Conservation (phyloP, 64 coral and sea anemone species). For the Montipora cactus region DNA sequence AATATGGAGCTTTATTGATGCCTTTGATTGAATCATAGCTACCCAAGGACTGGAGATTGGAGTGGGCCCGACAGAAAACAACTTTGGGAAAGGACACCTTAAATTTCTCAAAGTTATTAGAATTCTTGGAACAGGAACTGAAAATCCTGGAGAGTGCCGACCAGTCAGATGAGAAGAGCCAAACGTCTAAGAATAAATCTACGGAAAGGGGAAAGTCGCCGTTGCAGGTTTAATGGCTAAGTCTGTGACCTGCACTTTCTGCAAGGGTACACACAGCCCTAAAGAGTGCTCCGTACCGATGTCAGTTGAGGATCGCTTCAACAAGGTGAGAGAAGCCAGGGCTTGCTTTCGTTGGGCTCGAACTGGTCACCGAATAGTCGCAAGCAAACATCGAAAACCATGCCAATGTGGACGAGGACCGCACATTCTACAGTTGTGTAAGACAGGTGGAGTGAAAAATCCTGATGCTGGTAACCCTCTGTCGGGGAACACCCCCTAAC, state of each 20-base stretch:
- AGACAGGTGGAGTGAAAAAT: no score
- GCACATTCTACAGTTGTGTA: not conserved
- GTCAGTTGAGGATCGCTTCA: no score
- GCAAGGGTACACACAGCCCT: no score
- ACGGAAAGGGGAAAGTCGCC: not conserved
- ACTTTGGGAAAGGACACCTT: no score
- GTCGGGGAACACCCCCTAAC: not conserved
- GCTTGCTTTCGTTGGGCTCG: not conserved
- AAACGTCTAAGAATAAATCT: not conserved
- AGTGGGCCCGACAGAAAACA: no score
- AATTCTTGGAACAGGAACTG: no score
- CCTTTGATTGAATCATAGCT: not conserved
- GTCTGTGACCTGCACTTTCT: no score
- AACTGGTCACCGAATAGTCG: not conserved
- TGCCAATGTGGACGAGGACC: not conserved
- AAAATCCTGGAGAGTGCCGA: not conserved
- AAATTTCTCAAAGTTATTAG: no score
- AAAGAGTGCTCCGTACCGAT: no score
- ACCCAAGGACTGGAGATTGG: not conserved
- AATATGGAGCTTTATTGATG: not conserved
- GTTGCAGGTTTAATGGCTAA: not conserved
- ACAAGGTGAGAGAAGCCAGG: not conserved
- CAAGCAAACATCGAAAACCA: constrained; percentile 1
- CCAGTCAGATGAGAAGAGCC: not conserved
- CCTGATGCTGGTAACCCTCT: not conserved